These are phyloP conservation scores for Pagrus major DNA, from an alignment of 2,113 vertebrate genomes.

Conservation along the genomic window DNA sequence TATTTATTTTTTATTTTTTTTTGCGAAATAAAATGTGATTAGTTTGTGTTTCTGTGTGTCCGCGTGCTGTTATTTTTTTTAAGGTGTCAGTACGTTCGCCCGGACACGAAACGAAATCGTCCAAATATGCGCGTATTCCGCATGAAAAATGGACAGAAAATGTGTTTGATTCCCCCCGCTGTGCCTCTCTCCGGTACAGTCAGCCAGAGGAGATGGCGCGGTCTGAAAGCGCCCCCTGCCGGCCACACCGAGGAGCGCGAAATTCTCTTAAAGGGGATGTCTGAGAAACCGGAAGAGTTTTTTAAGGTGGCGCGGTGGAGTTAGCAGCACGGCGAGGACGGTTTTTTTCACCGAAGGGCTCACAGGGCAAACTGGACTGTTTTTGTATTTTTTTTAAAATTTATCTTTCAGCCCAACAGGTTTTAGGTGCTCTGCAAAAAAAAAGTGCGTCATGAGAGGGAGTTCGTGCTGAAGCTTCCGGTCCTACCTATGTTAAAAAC, in stretches of 20 bases:
- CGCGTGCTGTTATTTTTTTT: not conserved
- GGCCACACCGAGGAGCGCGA: fast-evolving
- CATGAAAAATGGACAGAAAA: slow-evolving; percentile 55
- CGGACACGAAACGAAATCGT: slow-evolving; percentile 51
- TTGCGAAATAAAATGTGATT: not conserved
- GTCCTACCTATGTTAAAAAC: not conserved
- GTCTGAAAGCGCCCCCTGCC: slow-evolving; percentile 67
- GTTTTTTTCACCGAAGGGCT: not conserved
- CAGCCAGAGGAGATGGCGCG: not conserved
- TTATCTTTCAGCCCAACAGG: not conserved
- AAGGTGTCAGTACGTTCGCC: not conserved
- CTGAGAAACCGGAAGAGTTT: slow-evolving; percentile 62
- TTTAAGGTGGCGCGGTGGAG: slow-evolving; percentile 80
- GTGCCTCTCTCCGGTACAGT: slow-evolving; percentile 27
- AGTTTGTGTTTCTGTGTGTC: not conserved
- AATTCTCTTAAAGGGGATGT: slow-evolving; percentile 82
- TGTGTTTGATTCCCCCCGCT: slow-evolving; percentile 50
- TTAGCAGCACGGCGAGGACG: slow-evolving; percentile 39
- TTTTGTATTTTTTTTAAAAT: not conserved
- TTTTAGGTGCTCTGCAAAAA: not conserved
- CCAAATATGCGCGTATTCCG: slow-evolving; percentile 43
- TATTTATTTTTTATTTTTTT: no score
- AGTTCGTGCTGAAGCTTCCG: no score
- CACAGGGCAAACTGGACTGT: slow-evolving; percentile 23
- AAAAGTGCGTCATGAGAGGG: not conserved